phyloP scores from a whole-genome alignment of 2,888 invertebrate species.

The Nemoura dubitans region DNA sequence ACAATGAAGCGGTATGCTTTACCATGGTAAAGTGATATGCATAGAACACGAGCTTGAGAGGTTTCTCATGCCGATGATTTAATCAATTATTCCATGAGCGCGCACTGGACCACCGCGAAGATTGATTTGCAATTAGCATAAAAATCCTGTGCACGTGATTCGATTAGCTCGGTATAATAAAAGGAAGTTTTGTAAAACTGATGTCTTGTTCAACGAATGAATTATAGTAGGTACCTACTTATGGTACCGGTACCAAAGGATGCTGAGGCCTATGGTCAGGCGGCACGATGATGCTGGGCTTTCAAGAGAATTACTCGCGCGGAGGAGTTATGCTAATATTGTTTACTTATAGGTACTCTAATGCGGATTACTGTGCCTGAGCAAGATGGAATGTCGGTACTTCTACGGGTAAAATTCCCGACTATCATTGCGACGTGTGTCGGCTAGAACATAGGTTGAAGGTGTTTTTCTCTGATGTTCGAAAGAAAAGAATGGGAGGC shows the following conservation, averaged over 20 bases:
- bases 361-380: not conserved
- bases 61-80: not conserved
- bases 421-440: not conserved
- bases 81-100: not conserved
- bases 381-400: not conserved
- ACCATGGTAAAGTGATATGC: not conserved
- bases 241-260: no score
- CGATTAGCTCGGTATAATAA: not conserved
- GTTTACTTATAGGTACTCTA: not conserved
- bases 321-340: not conserved
- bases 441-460: not conserved
- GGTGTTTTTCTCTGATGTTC: not conserved
- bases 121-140: slow-evolving; percentile 12
- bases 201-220: not conserved
- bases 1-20: slow-evolving; percentile 12
- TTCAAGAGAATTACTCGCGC: not conserved
- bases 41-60: not conserved
- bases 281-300: not conserved
- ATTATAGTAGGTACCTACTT: no score
- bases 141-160: not conserved
- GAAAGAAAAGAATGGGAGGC: not conserved
- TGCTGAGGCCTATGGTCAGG: not conserved
- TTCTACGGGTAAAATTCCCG: not conserved
- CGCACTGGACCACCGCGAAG: not conserved
- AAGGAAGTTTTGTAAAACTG: not conserved